These are phyloP conservation scores for Labeo calbasu DNA, from an alignment of 2,797 vertebrate species.

Conservation along the genomic window DNA sequence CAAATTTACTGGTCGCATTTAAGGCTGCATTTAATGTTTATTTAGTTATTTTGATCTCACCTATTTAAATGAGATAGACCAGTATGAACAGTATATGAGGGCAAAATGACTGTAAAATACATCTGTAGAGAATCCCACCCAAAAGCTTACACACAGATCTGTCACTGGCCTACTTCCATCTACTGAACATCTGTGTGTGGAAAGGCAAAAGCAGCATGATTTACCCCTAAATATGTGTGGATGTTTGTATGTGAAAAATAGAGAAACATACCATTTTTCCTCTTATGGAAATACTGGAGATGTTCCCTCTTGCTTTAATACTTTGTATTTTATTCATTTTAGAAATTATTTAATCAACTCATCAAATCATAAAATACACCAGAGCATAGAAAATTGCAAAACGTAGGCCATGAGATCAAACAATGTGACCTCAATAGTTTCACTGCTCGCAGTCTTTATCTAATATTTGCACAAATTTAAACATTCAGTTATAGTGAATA, in stretches of 20 bases:
- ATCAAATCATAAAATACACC: neutral
- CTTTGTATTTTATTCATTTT: neutral
- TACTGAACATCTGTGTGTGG: slow-evolving; percentile 41
- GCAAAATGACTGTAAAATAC: neutral
- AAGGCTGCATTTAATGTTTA: too few relatives aligned
- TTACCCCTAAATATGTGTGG: neutral
- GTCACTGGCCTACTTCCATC: slow-evolving; percentile 34
- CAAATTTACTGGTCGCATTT: neutral
- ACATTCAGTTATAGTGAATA: neutral
- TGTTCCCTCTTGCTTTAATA: neutral
- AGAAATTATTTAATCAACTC: neutral
- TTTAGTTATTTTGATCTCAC: neutral
- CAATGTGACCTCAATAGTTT: neutral
- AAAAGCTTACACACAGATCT: slow-evolving; percentile 30
- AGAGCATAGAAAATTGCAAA: neutral
- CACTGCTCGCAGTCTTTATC: neutral
- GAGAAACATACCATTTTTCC: neutral
- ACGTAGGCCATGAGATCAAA: slow-evolving; percentile 1
- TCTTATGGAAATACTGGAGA: neutral
- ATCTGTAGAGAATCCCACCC: slow-evolving; percentile 3
- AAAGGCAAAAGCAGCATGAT: slow-evolving; percentile 21
- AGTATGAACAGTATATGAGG: neutral
- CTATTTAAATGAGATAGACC: neutral
- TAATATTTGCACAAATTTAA: neutral
- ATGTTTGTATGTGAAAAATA: neutral